A percentile compares a stretch with the other conserved stretches of the same genome.
Evolutionary conservation across 2,888 invertebrate genomes (phyloP).

Genomic region (Meiosimyza platycephala): DNA sequence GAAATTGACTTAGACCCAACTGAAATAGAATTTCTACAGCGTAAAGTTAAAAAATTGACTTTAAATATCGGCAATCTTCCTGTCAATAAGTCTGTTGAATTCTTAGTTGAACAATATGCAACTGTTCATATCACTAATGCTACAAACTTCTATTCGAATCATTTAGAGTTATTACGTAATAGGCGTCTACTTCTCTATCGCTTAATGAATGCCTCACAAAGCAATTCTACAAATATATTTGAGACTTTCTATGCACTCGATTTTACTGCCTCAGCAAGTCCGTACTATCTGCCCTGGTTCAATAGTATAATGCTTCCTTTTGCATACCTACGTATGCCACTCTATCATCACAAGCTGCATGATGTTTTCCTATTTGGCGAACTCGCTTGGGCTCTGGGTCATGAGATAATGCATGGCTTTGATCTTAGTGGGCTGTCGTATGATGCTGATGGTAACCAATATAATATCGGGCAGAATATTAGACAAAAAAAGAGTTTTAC

Average conservation of each 20-base stretch:
- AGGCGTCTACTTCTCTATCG: not conserved
- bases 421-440: constrained; percentile 48
- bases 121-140: too few relatives aligned
- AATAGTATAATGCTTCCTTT: constrained; percentile 48
- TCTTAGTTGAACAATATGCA: too few relatives aligned
- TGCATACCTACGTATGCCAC: constrained; percentile 42
- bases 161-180: not conserved
- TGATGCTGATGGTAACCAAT: constrained; percentile 47
- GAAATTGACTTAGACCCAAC: not conserved
- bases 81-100: too few relatives aligned
- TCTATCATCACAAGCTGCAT: constrained; percentile 41
- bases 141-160: too few relatives aligned
- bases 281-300: constrained; percentile 45
- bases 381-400: constrained; percentile 49
- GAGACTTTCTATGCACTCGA: too few relatives aligned
- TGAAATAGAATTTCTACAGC: constrained; percentile 11
- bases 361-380: constrained; percentile 46
- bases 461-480: not conserved
- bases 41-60: constrained; percentile 17
- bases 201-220: not conserved
- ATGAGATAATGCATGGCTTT: constrained; percentile 51
- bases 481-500: too few relatives aligned
- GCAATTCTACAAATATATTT: too few relatives aligned
- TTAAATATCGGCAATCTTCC: constrained; percentile 31
- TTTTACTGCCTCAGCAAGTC: not conserved